Evolutionary conservation across 2,888 invertebrate species (phyloP).

Genomic region (Leuctra nigra): DNA sequence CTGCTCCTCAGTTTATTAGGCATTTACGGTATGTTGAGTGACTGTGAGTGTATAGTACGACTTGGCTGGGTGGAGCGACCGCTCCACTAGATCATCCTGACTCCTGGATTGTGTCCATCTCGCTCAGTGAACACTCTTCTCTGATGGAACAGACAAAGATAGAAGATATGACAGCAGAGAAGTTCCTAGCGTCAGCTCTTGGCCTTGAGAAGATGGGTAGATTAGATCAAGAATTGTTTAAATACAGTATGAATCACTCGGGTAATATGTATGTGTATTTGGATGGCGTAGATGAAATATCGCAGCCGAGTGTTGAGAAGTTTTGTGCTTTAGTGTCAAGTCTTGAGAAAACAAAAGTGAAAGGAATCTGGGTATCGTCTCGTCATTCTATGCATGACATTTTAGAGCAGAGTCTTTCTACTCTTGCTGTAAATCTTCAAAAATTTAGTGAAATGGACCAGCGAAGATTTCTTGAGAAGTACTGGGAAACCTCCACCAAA

Average conservation of each 20-base stretch:
- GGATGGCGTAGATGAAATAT: conserved; percentile 19
- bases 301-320: background rate
- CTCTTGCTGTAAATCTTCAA: background rate
- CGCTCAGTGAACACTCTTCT: conserved; percentile 7
- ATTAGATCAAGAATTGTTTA: conserved; percentile 1
- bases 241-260: background rate
- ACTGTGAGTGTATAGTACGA: too few species aligned
- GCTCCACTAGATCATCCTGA: too few species aligned
- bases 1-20: too few species aligned
- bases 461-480: background rate
- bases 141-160: background rate
- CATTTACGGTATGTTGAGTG: too few species aligned
- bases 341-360: background rate
- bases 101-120: background rate
- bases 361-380: background rate
- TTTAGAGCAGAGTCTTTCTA: background rate
- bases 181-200: background rate
- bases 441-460: background rate
- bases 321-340: background rate
- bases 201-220: background rate
- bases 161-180: background rate
- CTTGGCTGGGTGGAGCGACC: too few species aligned
- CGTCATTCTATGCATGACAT: background rate
- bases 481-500: background rate
- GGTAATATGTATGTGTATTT: conserved; percentile 1